Base-by-base conservation (phyloP, 1,140 invertebrate genomes). In the Ectropis grisescens region DNA sequence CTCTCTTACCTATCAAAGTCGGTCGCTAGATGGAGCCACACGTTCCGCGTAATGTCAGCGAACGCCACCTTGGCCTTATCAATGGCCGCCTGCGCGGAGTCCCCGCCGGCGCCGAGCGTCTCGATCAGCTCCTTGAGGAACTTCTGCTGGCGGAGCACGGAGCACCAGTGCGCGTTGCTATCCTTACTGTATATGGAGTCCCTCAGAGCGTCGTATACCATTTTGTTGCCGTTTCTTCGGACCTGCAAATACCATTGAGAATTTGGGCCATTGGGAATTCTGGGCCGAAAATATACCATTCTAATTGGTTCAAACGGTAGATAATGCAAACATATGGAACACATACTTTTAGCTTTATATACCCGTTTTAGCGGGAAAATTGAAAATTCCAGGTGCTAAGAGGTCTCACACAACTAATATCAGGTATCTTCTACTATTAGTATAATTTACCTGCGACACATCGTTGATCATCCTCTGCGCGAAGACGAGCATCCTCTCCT, bases 391-490 rank as follows among this genome's bases (percentile, higher is more conserved):
- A n/a, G n/a, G n/a, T n/a, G n/a, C n/a, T n/a, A n/a, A n/a, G n/a
- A n/a, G n/a, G n/a, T n/a, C n/a, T n/a, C n/a, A n/a, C n/a, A n/a
- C n/a, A n/a, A n/a, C n/a, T n/a, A n/a, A n/a, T n/a, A n/a, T n/a
- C n/a, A n/a, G n/a, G n/a, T n/a, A n/a, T n/a, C n/a, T n/a, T n/a
- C n/a, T n/a, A n/a, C n/a, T n/a, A n/a, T n/a, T n/a, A n/a, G n/a
- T n/a, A n/a, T n/a, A n/a, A n/a, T n/a, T n/a, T n/a, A 76, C 75
- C 68, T 80, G 72, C 8, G 91, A 85, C 1, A 94, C 89, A 51
- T 93, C 89, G 56, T 93, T 93, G 19, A 89, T 75, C 56, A 92
- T 85, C 71, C 93, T 93, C 31, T 88, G 86, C 2, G 89, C 87
- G 33, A 93, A 88, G 7, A 94, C 89, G 57, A 89, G 87, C 2